Conservation (phyloP, 2,113 vertebrate genomes). For the Chionodraco myersi region DNA sequence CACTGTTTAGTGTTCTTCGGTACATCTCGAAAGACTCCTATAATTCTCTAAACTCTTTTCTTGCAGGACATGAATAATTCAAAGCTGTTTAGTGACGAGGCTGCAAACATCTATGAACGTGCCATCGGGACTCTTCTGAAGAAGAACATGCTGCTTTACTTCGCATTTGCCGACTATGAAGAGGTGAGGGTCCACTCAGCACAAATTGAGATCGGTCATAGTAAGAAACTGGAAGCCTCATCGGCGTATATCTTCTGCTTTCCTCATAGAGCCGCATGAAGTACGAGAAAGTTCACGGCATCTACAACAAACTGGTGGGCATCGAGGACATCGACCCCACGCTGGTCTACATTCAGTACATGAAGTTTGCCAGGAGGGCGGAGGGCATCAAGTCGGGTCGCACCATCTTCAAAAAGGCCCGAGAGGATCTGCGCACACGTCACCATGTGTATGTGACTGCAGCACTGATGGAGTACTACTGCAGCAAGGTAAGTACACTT, state of each 20-base stretch:
- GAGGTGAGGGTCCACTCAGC: conserved; percentile 85
- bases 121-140: conserved; percentile 98
- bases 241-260: background rate
- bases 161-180: conserved; percentile 98
- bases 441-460: conserved; percentile 98
- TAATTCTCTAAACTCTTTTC: background rate
- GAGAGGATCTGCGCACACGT: conserved; percentile 94
- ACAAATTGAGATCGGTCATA: background rate
- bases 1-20: background rate
- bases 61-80: conserved; percentile 98
- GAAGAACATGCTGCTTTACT: conserved; percentile 99
- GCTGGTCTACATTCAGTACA: conserved; percentile 99
- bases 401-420: conserved; percentile 98
- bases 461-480: conserved; percentile 99
- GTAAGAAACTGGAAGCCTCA: background rate
- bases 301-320: conserved; percentile 95
- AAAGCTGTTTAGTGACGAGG: conserved; percentile 98
- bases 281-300: conserved; percentile 97
- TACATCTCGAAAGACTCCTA: background rate
- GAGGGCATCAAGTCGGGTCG: conserved; percentile 98
- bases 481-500: conserved; percentile 90
- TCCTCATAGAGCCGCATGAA: conserved; percentile 95
- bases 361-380: conserved; percentile 98
- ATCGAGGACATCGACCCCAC: conserved; percentile 99
- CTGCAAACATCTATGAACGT: conserved; percentile 99